Percentiles rank a stretch among this genome's conserved stretches.
Conservation (phyloP, 1,140 invertebrate genomes). For the Drosophila pectinifera region DNA sequence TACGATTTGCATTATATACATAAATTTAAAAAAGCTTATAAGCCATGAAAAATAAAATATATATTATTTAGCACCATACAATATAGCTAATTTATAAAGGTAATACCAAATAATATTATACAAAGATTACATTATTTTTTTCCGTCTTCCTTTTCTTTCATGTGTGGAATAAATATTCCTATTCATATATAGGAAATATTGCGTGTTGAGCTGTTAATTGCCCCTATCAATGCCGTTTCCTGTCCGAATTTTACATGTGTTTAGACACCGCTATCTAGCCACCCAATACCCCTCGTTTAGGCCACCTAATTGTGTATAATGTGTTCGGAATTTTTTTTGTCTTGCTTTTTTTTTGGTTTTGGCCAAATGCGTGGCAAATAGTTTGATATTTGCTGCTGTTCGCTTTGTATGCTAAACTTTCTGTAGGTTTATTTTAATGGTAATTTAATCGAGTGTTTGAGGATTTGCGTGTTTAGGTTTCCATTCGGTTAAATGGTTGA, state of each 20-base stretch:
- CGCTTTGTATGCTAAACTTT: slow-evolving; percentile 14
- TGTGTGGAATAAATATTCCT: slow-evolving; percentile 33
- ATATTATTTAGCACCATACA: too few species aligned
- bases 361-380: slow-evolving; percentile 33
- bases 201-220: slow-evolving; percentile 81
- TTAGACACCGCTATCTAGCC: slow-evolving; percentile 39
- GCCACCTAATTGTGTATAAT: slow-evolving; percentile 47
- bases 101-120: background rate
- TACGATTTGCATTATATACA: too few species aligned
- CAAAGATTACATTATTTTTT: background rate
- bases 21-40: too few species aligned
- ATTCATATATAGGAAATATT: slow-evolving; percentile 68
- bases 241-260: slow-evolving; percentile 73
- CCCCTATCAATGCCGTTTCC: slow-evolving; percentile 77
- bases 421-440: slow-evolving; percentile 5
- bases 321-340: slow-evolving; percentile 23
- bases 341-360: background rate
- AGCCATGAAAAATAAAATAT: too few species aligned
- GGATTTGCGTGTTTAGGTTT: slow-evolving; percentile 33
- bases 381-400: slow-evolving; percentile 24
- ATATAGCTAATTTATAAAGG: background rate
- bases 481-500: slow-evolving; percentile 31
- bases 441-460: slow-evolving; percentile 24
- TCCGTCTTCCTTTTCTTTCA: slow-evolving; percentile 1
- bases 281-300: slow-evolving; percentile 8